These are phyloP conservation scores for Parnassius apollo DNA, from an alignment of 2,888 invertebrate genomes.

Conservation along the genomic window DNA sequence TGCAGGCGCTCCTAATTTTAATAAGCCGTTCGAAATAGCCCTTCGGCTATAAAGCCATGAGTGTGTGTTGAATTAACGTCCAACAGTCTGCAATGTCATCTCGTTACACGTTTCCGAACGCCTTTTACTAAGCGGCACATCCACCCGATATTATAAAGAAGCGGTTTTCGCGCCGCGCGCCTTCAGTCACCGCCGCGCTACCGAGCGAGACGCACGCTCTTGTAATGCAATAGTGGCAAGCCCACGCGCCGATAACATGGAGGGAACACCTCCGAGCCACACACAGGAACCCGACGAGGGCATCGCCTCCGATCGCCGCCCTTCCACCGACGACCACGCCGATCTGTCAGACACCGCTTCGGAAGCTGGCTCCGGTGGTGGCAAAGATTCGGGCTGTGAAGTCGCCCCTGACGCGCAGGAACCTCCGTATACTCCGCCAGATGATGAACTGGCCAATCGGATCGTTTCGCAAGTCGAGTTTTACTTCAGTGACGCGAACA, in stretches of 20 bases:
- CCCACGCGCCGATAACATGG: constrained; percentile 60
- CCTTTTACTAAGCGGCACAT: constrained; percentile 65
- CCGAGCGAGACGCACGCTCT: constrained; percentile 65
- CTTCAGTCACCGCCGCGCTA: constrained; percentile 69
- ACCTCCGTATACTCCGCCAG: constrained; percentile 85
- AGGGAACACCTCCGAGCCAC: constrained; percentile 64
- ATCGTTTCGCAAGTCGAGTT: constrained; percentile 95
- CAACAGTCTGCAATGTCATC: constrained; percentile 69
- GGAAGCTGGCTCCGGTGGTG: constrained; percentile 83
- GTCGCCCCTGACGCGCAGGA: constrained; percentile 80
- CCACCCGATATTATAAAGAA: constrained; percentile 75
- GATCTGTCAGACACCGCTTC: constrained; percentile 86
- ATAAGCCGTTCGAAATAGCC: constrained; percentile 16
- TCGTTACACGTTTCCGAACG: constrained; percentile 58
- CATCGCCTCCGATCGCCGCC: constrained; percentile 71
- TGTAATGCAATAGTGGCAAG: constrained; percentile 63
- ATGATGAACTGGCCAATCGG: constrained; percentile 88
- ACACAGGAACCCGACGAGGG: constrained; percentile 70
- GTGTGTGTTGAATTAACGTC: constrained; percentile 38
- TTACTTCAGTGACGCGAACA: constrained; percentile 97
- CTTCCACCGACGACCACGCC: constrained; percentile 82
- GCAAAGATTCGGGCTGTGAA: constrained; percentile 86
- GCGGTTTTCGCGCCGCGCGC: constrained; percentile 62
- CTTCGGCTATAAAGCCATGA: constrained; percentile 2
- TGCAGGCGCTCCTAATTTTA: constrained; percentile 12